These are phyloP conservation scores for Cygnus buccinator DNA, from an alignment of 2,113 vertebrate genomes.

Conservation along the genomic window DNA sequence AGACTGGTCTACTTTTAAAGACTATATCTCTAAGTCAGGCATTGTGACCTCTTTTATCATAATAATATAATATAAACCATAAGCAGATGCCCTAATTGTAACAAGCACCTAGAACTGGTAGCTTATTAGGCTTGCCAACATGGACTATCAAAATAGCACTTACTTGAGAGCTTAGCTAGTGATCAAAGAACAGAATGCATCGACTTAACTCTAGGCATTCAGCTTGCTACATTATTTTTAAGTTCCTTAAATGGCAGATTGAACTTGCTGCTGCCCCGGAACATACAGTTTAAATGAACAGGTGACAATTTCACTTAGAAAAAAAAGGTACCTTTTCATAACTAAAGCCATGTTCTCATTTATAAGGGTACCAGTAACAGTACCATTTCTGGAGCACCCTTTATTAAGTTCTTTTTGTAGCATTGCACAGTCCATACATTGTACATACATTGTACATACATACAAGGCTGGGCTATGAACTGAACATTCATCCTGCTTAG, in stretches of 20 bases:
- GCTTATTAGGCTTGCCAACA: background rate
- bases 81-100: background rate
- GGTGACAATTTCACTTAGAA: background rate
- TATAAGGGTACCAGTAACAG: accelerated
- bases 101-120: background rate
- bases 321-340: background rate
- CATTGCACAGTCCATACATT: background rate
- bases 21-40: background rate
- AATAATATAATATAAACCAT: background rate
- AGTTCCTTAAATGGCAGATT: background rate
- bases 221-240: background rate
- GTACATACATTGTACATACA: too few relatives aligned
- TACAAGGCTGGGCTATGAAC: background rate
- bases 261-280: background rate
- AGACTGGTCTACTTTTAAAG: background rate
- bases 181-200: background rate
- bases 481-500: background rate
- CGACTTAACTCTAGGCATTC: background rate
- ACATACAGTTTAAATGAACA: background rate
- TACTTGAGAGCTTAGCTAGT: background rate
- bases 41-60: background rate
- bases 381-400: background rate
- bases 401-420: background rate
- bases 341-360: background rate
- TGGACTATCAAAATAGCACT: too few relatives aligned